A percentile compares a stretch with the other conserved stretches of the same genome.
Conservation (phyloP, 64 coral and sea anemone species). For the Montipora capricornis region DNA sequence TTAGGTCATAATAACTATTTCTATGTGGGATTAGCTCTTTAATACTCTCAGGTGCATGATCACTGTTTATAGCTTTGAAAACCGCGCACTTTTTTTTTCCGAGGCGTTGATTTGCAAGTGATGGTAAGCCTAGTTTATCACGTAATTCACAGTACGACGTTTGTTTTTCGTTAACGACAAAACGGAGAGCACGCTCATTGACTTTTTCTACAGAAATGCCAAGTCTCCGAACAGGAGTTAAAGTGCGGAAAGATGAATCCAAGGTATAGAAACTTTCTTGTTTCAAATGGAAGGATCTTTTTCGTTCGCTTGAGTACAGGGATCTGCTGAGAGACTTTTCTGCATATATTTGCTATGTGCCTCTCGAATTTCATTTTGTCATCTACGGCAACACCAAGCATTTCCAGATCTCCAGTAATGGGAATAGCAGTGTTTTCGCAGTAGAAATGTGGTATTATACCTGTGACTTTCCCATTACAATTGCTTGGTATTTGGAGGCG, state of each 20-base stretch:
- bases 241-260: conserved; percentile 31
- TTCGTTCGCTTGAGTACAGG: background rate
- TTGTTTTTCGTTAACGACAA: background rate
- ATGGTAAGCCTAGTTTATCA: background rate
- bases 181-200: too few relatives aligned
- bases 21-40: background rate
- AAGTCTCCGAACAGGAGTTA: too few relatives aligned
- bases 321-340: conserved; percentile 13
- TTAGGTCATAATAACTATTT: background rate
- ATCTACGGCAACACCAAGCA: background rate
- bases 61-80: background rate
- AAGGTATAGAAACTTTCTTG: conserved; percentile 13
- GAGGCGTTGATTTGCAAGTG: background rate
- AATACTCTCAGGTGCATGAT: background rate
- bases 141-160: background rate
- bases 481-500: background rate
- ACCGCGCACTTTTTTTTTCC: background rate
- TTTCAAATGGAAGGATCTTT: conserved; percentile 3
- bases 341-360: background rate
- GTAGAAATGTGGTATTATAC: background rate
- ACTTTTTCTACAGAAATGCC: too few relatives aligned
- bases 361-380: background rate
- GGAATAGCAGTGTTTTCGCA: conserved; percentile 42
- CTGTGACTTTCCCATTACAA: background rate
- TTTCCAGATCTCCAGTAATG: background rate